Percentiles rank a stretch among this genome's conserved stretches.
Conservation (phyloP, 2,888 invertebrate genomes). For the Phania funesta region DNA sequence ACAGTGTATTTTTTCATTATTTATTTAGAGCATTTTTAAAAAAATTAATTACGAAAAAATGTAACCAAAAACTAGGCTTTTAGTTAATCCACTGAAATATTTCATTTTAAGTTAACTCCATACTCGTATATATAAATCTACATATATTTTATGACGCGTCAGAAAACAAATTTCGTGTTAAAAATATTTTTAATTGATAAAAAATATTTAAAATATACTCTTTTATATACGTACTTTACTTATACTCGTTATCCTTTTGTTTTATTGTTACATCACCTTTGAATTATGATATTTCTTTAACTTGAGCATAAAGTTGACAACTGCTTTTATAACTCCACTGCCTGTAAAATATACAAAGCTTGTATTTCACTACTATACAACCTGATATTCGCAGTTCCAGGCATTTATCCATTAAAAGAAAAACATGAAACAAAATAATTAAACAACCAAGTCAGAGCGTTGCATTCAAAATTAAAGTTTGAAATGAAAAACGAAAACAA, state of each 20-base stretch:
- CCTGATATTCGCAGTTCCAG: slow-evolving; percentile 16
- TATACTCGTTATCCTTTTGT: slow-evolving; percentile 21
- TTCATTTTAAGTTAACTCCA: too few species aligned
- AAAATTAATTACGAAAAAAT: background rate
- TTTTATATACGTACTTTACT: background rate
- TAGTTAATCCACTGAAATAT: too few species aligned
- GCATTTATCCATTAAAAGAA: slow-evolving; percentile 42
- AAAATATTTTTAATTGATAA: background rate
- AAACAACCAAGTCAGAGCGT: background rate
- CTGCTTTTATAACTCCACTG: slow-evolving; percentile 57
- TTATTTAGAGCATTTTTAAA: background rate
- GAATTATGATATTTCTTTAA: slow-evolving; percentile 51
- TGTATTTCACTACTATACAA: slow-evolving; percentile 6
- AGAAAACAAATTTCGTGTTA: too few species aligned
- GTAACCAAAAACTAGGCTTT: too few species aligned
- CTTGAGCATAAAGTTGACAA: slow-evolving; percentile 13
- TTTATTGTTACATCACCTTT: slow-evolving; percentile 51
- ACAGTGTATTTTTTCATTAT: background rate
- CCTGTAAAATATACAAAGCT: background rate
- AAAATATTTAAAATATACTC: background rate
- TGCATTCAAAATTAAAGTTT: slow-evolving; percentile 19
- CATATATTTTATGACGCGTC: too few species aligned
- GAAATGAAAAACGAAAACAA: background rate
- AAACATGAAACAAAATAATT: slow-evolving; percentile 54
- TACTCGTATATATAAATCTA: too few species aligned